phyloP scores from a whole-genome alignment of 2,797 vertebrate species.

The Lacerta bilineata region DNA sequence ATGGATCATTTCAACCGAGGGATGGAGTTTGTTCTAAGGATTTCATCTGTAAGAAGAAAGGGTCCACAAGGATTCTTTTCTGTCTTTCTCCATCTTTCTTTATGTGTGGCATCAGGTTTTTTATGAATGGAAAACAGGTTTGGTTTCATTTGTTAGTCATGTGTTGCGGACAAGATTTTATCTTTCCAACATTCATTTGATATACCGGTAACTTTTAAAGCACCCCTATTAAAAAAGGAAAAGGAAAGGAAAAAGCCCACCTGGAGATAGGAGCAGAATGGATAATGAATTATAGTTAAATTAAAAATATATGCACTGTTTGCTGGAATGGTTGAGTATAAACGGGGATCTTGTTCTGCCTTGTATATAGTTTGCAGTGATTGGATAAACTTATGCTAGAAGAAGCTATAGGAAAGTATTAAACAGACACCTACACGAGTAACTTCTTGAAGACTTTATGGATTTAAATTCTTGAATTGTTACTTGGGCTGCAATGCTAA shows the following conservation, averaged over 20 bases:
- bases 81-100: not conserved
- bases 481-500: not conserved
- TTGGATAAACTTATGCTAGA: not conserved
- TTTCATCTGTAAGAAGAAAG: constrained; percentile 3
- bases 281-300: not conserved
- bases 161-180: not conserved
- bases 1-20: not conserved
- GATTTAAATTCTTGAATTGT: not conserved
- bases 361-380: constrained; percentile 18
- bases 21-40: not conserved
- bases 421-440: not conserved
- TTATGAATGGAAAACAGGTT: not conserved
- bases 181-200: not conserved
- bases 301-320: too few species aligned
- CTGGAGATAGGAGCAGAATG: not conserved
- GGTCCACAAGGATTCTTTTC: not conserved
- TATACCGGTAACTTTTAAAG: not conserved
- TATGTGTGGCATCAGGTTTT: not conserved
- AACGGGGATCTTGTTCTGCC: not conserved
- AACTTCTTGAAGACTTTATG: too few species aligned
- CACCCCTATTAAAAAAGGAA: too few species aligned
- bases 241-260: not conserved
- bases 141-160: not conserved
- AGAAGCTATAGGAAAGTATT: not conserved
- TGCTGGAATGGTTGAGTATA: not conserved